Evolutionary conservation across 2,888 invertebrate species (phyloP), one percentile per base, ranked within the genome.

Genomic region (Diarsia rubi): DNA sequence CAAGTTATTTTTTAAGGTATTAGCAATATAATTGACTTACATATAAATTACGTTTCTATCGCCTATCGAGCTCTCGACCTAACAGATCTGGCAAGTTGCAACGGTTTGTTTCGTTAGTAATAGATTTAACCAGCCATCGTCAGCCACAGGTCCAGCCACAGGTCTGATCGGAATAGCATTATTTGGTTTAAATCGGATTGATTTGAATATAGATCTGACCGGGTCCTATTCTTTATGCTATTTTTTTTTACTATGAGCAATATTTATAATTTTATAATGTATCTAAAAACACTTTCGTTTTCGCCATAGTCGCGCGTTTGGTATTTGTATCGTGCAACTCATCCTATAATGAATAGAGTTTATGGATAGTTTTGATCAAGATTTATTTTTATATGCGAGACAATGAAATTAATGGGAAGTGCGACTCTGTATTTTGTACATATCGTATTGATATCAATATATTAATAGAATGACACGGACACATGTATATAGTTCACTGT

Each of bases 401-500:
- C 81, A 87, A 75, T 79, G 76, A 69, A 84, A 81, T 82, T 84
- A 70, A 74, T 82, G 76, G 78, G 84, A 82, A 79, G 63, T 79
- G 73, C 73, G 64, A 79, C 54, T 82, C 65, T 81, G 76, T 81
- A 79, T 73, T 81, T 75, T 81, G 79, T 81, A 84, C 69, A 69
- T 80, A 78, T 72, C 71, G 67, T 71, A 81, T 75, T 74, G 84
- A 80, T 80, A 76, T 81, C 63, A 81, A 69, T 76, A 52, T 74
- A 52, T 52, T 69, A 69, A 64, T 78, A 69, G 44, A 60, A 65
- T 70, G 76, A 71, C 85, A 81, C 74, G 74, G 78, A 80, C 87
- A 88, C 86, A 70, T 87, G 84, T 88, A 88, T 82, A 85, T 85
- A 88, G 81, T 87, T 81, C 88, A 88, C 86, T 77, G 85, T 84